Conservation (phyloP, 2,888 invertebrate species). For the Ochropacha duplaris region DNA sequence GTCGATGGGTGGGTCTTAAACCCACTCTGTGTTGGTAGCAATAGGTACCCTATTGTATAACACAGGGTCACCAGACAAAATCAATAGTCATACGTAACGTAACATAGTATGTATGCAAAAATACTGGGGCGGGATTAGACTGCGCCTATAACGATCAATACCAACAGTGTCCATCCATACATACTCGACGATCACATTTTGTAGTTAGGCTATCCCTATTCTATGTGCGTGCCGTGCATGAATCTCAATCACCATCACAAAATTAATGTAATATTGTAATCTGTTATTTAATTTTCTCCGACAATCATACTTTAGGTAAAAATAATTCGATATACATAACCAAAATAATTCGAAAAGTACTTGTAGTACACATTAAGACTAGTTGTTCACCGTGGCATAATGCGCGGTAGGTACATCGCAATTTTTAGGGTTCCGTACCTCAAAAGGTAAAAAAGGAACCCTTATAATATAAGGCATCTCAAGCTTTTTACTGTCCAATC, state of each 20-base stretch:
- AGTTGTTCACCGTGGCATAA: too few species aligned
- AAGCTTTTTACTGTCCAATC: too few species aligned
- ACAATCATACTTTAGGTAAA: too few species aligned
- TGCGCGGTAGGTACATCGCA: too few species aligned
- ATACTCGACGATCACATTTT: conserved; percentile 26
- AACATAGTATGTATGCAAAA: neutral
- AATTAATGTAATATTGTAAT: neutral
- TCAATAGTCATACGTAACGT: conserved; percentile 25
- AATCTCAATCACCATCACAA: too few species aligned
- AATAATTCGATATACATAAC: too few species aligned
- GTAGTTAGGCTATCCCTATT: conserved; percentile 22
- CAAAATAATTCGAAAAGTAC: too few species aligned
- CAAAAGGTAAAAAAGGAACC: too few species aligned
- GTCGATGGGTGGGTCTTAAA: conserved; percentile 36
- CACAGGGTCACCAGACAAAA: conserved; percentile 33
- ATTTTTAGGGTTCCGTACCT: too few species aligned
- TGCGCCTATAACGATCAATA: conserved; percentile 30
- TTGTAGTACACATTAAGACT: too few species aligned
- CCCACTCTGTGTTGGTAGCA: conserved; percentile 20
- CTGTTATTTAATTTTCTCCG: too few species aligned
- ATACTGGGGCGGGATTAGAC: conserved; percentile 16
- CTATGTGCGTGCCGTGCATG: conserved; percentile 8
- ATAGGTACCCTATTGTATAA: conserved; percentile 28
- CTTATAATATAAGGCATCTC: too few species aligned
- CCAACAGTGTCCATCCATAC: conserved; percentile 22